phyloP scores from a whole-genome alignment of 2,888 invertebrate genomes.

The Exephanes ischioxanthus region DNA sequence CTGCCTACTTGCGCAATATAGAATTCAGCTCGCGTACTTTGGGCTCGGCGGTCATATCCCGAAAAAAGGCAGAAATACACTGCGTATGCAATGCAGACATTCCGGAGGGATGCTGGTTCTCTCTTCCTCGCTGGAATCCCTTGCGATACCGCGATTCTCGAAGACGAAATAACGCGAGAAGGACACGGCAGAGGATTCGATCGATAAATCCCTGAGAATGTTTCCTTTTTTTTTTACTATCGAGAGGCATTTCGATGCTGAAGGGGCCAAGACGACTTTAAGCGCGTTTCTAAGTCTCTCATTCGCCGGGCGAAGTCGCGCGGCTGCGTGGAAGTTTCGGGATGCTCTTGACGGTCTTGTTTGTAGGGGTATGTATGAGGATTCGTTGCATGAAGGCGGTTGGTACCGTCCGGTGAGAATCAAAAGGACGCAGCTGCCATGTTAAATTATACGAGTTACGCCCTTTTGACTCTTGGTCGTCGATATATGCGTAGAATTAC shows the following conservation, averaged over 20 bases:
- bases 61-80: slow-evolving; percentile 31
- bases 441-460: background rate
- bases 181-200: slow-evolving; percentile 17
- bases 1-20: slow-evolving; percentile 16
- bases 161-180: slow-evolving; percentile 45
- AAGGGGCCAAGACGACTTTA: slow-evolving; percentile 31
- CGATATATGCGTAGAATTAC: no score
- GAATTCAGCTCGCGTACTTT: slow-evolving; percentile 53
- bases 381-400: background rate
- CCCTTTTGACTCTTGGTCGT: background rate
- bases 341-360: background rate
- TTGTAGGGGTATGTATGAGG: no score
- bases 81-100: slow-evolving; percentile 55
- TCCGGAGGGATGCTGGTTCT: slow-evolving; percentile 46
- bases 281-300: slow-evolving; percentile 23
- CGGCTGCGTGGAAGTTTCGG: background rate
- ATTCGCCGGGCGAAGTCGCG: slow-evolving; percentile 22
- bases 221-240: slow-evolving; percentile 16
- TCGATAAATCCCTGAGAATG: slow-evolving; percentile 59
- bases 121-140: background rate
- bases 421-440: background rate
- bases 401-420: background rate
- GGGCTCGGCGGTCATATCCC: background rate
- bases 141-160: slow-evolving; percentile 41
- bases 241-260: slow-evolving; percentile 37